A percentile compares a stretch with the other conserved stretches of the same genome.
Conservation (phyloP, 2,113 vertebrate genomes). For the Sitta europaea region DNA sequence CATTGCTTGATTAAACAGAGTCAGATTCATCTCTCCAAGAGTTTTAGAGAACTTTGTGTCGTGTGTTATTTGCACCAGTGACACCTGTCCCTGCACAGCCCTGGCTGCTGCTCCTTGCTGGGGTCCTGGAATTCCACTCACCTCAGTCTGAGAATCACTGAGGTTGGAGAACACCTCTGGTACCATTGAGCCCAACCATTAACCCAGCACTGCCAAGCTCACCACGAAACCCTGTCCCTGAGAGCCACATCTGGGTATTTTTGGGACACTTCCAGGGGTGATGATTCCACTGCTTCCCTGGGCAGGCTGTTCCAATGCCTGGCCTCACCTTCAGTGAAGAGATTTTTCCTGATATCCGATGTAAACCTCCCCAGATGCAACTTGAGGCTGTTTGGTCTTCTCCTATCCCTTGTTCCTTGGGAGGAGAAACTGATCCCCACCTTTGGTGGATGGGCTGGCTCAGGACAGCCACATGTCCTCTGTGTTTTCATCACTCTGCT, state of each 20-base stretch:
- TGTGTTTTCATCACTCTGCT: neutral
- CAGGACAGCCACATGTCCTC: rapidly evolving
- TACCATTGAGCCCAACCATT: neutral
- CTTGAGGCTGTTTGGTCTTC: neutral
- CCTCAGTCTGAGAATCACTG: no score
- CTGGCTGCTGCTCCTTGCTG: neutral
- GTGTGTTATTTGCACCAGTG: no score
- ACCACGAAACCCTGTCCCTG: neutral
- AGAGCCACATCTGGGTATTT: neutral
- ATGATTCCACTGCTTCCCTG: neutral
- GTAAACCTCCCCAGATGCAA: neutral
- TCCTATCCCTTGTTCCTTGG: neutral
- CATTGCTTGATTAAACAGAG: no score
- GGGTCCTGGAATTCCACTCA: neutral
- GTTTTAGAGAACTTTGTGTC: no score
- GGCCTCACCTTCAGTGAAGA: neutral
- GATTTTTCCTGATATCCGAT: neutral
- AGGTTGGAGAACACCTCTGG: neutral
- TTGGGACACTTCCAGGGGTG: neutral
- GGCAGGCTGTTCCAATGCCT: neutral
- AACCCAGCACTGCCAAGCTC: neutral
- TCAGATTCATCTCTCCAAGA: no score
- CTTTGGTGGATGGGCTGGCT: neutral
- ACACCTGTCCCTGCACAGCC: neutral
- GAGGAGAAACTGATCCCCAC: neutral